phyloP scores from a whole-genome alignment of 2,888 invertebrate species.

The Pemphredon lugubris region DNA sequence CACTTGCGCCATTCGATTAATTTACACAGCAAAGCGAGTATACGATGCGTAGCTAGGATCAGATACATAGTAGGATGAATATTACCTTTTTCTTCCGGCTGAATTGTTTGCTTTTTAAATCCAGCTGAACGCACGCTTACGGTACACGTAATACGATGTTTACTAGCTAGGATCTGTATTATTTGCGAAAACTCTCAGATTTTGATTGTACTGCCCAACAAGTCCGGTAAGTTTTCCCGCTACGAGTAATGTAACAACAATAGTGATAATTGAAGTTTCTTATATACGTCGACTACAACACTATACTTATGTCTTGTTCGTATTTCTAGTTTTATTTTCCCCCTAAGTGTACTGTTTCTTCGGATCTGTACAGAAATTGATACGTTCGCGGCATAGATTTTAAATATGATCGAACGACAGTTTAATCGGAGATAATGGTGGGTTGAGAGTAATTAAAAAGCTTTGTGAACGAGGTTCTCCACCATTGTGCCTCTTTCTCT shows the following conservation, averaged over 20 bases:
- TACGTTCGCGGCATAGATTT: background rate
- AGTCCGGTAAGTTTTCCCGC: background rate
- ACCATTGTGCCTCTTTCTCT: no score
- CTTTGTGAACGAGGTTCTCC: no score
- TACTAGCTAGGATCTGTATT: constrained; percentile 9
- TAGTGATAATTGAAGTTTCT: constrained; percentile 1
- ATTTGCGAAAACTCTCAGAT: constrained; percentile 11
- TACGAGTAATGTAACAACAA: constrained; percentile 1
- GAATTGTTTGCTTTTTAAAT: no score
- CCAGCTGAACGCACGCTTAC: no score
- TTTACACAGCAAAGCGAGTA: background rate
- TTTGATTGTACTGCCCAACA: constrained; percentile 31
- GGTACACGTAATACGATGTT: background rate
- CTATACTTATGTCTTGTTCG: background rate
- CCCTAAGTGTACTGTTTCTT: background rate
- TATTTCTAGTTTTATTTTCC: no score
- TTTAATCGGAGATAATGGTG: no score
- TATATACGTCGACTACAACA: background rate
- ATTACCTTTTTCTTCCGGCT: no score
- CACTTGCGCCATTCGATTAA: background rate
- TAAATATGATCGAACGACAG: no score
- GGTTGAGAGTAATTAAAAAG: no score
- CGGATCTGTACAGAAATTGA: background rate
- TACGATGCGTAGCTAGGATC: no score
- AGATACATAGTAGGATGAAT: no score